Conservation (phyloP, 2,797 vertebrate species). For the Neostethus bicornis region DNA sequence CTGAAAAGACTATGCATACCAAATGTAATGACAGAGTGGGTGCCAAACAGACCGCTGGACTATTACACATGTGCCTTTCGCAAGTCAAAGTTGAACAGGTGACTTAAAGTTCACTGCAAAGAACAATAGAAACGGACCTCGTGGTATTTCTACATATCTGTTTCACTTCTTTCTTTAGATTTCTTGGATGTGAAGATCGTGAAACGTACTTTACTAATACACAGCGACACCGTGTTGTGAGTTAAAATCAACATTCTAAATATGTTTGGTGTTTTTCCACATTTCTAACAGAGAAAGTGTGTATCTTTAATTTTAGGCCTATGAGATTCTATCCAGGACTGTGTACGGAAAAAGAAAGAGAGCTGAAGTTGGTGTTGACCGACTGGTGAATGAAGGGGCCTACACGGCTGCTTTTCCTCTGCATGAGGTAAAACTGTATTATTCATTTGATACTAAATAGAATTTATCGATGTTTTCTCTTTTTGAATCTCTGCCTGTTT, state of each 20-base stretch:
- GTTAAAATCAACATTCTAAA: constrained; percentile 34
- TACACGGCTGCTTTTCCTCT: constrained; percentile 81
- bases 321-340: constrained; percentile 82
- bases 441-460: neutral
- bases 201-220: constrained; percentile 82
- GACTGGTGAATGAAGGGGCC: constrained; percentile 79
- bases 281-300: neutral
- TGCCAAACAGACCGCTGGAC: constrained; percentile 81
- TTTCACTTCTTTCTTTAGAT: constrained; percentile 60
- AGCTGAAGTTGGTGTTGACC: constrained; percentile 80
- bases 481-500: neutral
- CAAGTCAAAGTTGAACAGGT: constrained; percentile 81
- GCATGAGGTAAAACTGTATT: constrained; percentile 71
- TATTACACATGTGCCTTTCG: constrained; percentile 83
- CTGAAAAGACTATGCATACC: constrained; percentile 73
- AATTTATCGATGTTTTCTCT: neutral
- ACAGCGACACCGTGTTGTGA: constrained; percentile 81
- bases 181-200: constrained; percentile 77
- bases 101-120: neutral
- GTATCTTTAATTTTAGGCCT: constrained; percentile 68
- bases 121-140: neutral
- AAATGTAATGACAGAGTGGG: constrained; percentile 73
- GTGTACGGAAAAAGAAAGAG: constrained; percentile 80
- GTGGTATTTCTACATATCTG: neutral
- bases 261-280: neutral